A percentile compares a stretch with the other conserved stretches of the same genome.
These are phyloP conservation scores for Parthenolecanium corni DNA, from an alignment of 2,888 invertebrate species.

Conservation along the genomic window DNA sequence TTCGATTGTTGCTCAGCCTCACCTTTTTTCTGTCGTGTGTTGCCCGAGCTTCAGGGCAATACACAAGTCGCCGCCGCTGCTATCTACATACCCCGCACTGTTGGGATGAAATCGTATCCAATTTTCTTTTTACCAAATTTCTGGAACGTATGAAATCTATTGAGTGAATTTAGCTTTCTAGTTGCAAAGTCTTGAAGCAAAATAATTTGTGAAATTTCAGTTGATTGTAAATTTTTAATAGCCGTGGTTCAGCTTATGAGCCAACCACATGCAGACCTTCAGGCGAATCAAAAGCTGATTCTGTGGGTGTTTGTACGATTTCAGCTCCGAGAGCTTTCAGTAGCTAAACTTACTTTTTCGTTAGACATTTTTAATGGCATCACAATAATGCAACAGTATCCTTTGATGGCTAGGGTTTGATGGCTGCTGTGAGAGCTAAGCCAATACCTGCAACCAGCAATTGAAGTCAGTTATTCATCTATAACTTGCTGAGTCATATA, in stretches of 20 bases:
- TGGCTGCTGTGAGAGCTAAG: conserved; percentile 86
- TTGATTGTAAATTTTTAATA: conserved; percentile 81
- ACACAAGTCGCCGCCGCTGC: no score
- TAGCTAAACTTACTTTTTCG: conserved; percentile 89
- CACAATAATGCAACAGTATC: conserved; percentile 89
- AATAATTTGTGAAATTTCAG: conserved; percentile 82
- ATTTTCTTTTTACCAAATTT: conserved; percentile 50
- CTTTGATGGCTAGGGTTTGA: no score
- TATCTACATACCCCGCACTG: conserved; percentile 56
- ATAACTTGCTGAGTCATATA: no score
- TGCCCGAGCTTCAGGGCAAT: no score
- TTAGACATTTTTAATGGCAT: conserved; percentile 99
- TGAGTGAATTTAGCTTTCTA: neutral
- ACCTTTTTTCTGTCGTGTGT: no score
- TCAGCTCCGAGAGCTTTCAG: conserved; percentile 84
- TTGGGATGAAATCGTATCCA: conserved; percentile 94
- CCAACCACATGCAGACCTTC: conserved; percentile 84
- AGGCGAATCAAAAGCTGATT: conserved; percentile 75
- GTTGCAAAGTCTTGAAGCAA: neutral
- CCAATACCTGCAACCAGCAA: conserved; percentile 79
- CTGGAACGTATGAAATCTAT: no score
- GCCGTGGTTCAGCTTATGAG: conserved; percentile 65
- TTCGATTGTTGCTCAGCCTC: no score
- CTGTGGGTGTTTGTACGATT: conserved; percentile 89
- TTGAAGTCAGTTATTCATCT: no score